A percentile compares a stretch with the other conserved stretches of the same genome.
Conservation (phyloP, 1,140 invertebrate genomes). For the Tribolium madens region DNA sequence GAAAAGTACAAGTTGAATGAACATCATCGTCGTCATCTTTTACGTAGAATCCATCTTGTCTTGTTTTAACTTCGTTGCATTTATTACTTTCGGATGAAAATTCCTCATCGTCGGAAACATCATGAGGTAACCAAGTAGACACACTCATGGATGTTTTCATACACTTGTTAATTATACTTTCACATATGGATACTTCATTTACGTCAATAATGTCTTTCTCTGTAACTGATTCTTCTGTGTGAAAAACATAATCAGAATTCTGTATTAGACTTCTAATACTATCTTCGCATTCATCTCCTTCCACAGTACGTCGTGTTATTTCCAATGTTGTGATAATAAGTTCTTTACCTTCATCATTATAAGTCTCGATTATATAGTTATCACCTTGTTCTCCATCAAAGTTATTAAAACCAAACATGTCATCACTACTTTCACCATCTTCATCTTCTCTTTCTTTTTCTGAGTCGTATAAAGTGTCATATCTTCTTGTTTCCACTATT, state of each 20-base stretch:
- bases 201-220: not conserved
- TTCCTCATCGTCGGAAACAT: too few relatives aligned
- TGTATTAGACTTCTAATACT: not conserved
- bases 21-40: too few relatives aligned
- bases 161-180: too few relatives aligned
- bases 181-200: too few relatives aligned
- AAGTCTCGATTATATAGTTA: slow-evolving; percentile 53
- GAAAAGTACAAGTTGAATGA: too few relatives aligned
- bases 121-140: too few relatives aligned
- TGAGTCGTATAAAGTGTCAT: not conserved
- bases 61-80: too few relatives aligned
- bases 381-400: slow-evolving; percentile 47
- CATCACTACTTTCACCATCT: slow-evolving; percentile 17
- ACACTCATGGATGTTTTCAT: too few relatives aligned
- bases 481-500: not conserved
- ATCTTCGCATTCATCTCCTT: not conserved
- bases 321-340: slow-evolving; percentile 44
- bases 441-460: not conserved
- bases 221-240: slow-evolving; percentile 2
- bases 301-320: slow-evolving; percentile 25
- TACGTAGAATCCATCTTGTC: too few relatives aligned
- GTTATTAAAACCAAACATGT: slow-evolving; percentile 49
- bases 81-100: too few relatives aligned
- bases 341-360: slow-evolving; percentile 54
- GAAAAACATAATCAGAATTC: slow-evolving; percentile 33